phyloP scores from a whole-genome alignment of 1,140 invertebrate genomes.

The Bombus difficillimus region DNA sequence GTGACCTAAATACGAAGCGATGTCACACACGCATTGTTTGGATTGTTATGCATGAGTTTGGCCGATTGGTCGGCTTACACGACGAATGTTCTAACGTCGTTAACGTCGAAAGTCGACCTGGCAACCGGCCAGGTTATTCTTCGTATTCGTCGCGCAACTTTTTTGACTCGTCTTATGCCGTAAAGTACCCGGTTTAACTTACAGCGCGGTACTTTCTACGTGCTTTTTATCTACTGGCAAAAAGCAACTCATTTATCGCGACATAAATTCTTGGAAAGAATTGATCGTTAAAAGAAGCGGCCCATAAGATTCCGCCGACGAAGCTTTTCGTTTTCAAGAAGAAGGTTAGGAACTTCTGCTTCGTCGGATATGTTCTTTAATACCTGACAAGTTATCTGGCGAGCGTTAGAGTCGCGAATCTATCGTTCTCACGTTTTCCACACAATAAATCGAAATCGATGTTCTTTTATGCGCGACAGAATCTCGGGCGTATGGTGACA shows the following conservation, averaged over 20 bases:
- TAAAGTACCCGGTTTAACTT: neutral
- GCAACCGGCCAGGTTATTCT: conserved; percentile 56
- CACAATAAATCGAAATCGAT: neutral
- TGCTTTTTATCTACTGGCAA: neutral
- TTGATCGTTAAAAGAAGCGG: neutral
- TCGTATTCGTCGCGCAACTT: conserved; percentile 31
- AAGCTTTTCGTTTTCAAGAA: neutral
- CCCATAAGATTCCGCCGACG: neutral
- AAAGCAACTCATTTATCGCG: neutral
- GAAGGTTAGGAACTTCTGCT: neutral
- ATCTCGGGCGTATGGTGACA: too few species aligned
- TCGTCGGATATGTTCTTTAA: neutral
- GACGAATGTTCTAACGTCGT: conserved; percentile 66
- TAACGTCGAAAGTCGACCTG: conserved; percentile 46
- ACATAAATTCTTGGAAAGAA: neutral
- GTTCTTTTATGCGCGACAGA: neutral
- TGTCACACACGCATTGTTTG: too few species aligned
- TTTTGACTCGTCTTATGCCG: neutral
- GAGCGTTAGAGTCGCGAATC: neutral
- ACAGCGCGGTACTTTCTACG: neutral
- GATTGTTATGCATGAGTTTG: neutral
- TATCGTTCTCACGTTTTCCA: neutral
- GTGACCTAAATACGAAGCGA: too few species aligned
- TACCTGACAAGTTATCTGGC: neutral
- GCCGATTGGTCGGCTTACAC: conserved; percentile 37